Evolutionary conservation across 92 coral and sea anemone species (phyloP).

Genomic region (Umimayanthus chanpuru): DNA sequence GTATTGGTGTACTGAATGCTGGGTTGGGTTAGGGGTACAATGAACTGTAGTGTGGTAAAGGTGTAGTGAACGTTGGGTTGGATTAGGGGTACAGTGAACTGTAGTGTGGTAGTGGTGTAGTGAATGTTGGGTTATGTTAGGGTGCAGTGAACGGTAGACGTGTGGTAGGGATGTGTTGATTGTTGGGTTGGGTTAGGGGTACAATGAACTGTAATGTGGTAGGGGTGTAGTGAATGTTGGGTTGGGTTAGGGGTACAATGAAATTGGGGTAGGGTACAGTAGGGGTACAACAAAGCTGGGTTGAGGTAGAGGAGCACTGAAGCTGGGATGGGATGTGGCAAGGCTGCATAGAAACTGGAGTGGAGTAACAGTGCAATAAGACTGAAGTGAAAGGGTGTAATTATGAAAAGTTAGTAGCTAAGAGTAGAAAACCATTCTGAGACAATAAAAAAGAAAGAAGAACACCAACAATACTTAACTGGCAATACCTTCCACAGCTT

Average conservation of each 20-base stretch:
- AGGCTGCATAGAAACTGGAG: background rate
- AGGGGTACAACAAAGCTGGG: background rate
- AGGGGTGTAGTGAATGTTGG: background rate
- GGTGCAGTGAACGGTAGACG: no score
- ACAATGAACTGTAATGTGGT: background rate
- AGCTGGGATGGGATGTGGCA: background rate
- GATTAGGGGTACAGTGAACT: no score
- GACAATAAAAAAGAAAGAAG: background rate
- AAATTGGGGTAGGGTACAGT: background rate
- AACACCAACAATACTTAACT: no score
- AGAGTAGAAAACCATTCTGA: background rate
- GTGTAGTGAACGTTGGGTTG: no score
- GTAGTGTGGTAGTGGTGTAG: background rate
- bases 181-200: no score
- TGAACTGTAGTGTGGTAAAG: no score
- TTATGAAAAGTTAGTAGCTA: background rate
- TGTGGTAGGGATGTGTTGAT: no score
- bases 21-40: no score
- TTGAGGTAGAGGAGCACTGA: background rate
- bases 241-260: background rate
- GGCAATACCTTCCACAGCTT: slow-evolving; percentile 70
- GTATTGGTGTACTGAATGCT: no score
- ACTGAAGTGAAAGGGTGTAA: background rate
- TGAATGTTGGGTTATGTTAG: no score
- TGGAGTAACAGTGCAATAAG: background rate